Base-by-base conservation (phyloP, 2,113 vertebrate genomes). In the Megatriorchis doriae region DNA sequence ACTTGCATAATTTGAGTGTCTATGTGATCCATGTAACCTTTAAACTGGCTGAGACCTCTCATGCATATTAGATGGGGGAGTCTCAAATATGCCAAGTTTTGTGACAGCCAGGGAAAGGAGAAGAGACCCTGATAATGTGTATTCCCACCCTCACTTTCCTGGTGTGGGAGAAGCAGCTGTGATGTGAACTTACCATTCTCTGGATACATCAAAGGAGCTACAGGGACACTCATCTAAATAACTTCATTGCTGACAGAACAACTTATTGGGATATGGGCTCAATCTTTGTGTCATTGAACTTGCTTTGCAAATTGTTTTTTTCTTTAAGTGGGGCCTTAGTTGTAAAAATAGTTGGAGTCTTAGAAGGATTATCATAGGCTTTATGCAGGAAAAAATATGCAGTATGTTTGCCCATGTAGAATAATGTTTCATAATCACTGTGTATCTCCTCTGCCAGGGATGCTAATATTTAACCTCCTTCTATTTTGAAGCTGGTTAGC, bases 401-500 rank as follows among this genome's bases (percentile, higher is more conserved):
- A 71, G 45, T 53, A 50, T 72, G 38, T 93, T 96, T 93, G 82
- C 65, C 59, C 59, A 59, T 3, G 14, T 66, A 93, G 87, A 84
- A 86, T 90, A 83, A 88, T 68, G 66, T 92, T 96, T 94, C 67
- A 79, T 96, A 74, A 94, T 90, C 40, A 29, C 29, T 65, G 47
- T 65, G 23, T 53, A 31, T 34, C 50, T 68, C n/a, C 80, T 88
- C 74, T 96, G 74, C 77, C 74, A 88, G 50, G 19, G 48, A 89
- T 92, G 75, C 62, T 94, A 81, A 70, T 77, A 56, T 70, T 90
- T 81, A 93, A 94, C 50, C 13, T 86, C 53, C 32, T 67, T 31
- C 36, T 71, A 26, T 89, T 96, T 66, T 81, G 59, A 81, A 88
- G 13, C 29, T 75, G 58, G 59, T 59, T 86, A 90, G 66, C 40